phyloP scores from a whole-genome alignment of 2,888 invertebrate genomes.

The Callimorpha dominula region DNA sequence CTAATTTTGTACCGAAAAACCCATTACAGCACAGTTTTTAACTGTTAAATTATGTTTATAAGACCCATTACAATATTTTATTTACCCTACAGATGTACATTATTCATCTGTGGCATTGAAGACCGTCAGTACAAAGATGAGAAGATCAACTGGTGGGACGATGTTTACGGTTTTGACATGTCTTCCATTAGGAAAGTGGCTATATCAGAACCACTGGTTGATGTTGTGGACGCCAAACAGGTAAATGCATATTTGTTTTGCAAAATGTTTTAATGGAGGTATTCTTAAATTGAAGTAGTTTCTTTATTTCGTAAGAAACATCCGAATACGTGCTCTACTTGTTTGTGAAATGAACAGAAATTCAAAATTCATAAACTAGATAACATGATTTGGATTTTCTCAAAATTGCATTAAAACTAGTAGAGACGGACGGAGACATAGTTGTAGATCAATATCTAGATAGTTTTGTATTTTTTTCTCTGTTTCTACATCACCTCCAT shows the following conservation, averaged over 20 bases:
- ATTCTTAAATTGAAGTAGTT: background rate
- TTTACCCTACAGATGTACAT: constrained; percentile 89
- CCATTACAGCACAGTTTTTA: background rate
- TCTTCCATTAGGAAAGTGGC: constrained; percentile 99
- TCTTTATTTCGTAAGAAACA: background rate
- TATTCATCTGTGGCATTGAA: constrained; percentile 97
- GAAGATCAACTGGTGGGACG: constrained; percentile 99
- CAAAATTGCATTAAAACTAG: no score
- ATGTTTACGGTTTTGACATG: constrained; percentile 99
- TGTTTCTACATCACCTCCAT: no score
- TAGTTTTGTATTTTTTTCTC: no score
- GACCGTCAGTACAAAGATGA: constrained; percentile 99
- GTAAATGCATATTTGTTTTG: constrained; percentile 57
- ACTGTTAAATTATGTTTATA: no score
- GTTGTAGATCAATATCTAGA: no score
- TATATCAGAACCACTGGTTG: constrained; percentile 98
- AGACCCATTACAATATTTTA: no score
- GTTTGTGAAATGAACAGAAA: background rate
- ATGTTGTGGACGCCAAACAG: constrained; percentile 99
- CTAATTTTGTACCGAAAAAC: no score
- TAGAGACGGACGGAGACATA: no score
- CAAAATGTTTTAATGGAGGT: no score
- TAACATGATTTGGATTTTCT: no score
- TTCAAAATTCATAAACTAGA: no score
- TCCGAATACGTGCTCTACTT: no score